Conservation (phyloP, 2,888 invertebrate genomes). For the Clitarchus hookeri region DNA sequence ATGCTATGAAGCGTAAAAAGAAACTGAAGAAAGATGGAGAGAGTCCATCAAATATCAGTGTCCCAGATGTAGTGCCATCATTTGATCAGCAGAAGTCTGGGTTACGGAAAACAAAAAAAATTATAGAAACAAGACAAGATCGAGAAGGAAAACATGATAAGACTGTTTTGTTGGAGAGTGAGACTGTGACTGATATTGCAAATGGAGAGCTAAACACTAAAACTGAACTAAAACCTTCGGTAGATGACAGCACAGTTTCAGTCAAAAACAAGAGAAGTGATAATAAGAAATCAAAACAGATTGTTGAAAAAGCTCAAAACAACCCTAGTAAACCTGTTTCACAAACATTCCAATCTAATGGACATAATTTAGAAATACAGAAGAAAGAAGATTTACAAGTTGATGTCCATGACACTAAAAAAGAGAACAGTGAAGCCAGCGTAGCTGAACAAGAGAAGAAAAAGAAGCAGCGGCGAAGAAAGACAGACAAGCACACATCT, state of each 20-base stretch:
- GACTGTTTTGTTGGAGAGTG: slow-evolving; percentile 20
- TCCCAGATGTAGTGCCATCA: neutral
- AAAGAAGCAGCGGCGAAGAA: slow-evolving; percentile 30
- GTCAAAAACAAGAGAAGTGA: slow-evolving; percentile 27
- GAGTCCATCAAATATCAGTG: neutral
- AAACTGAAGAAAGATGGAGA: slow-evolving; percentile 28
- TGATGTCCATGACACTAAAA: slow-evolving; percentile 10
- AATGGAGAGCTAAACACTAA: slow-evolving; percentile 31
- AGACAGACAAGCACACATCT: neutral
- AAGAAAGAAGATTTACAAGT: slow-evolving; percentile 8
- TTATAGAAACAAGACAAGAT: neutral
- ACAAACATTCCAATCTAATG: slow-evolving; percentile 30
- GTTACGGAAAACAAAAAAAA: slow-evolving; percentile 29
- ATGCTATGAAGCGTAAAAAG: slow-evolving; percentile 17
- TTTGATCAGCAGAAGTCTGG: slow-evolving; percentile 24
- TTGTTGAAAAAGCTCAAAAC: neutral
- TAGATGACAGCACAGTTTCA: slow-evolving; percentile 26
- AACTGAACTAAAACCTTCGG: neutral
- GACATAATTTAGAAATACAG: neutral
- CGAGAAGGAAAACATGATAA: neutral
- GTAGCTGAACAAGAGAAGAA: slow-evolving; percentile 39
- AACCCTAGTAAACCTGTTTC: slow-evolving; percentile 28
- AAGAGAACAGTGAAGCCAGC: slow-evolving; percentile 5
- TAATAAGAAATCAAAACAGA: slow-evolving; percentile 23
- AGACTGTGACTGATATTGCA: slow-evolving; percentile 23